Percentiles rank a stretch among this genome's conserved stretches.
Evolutionary conservation across 2,797 vertebrate species (phyloP).

Genomic region (Scyliorhinus canicula): DNA sequence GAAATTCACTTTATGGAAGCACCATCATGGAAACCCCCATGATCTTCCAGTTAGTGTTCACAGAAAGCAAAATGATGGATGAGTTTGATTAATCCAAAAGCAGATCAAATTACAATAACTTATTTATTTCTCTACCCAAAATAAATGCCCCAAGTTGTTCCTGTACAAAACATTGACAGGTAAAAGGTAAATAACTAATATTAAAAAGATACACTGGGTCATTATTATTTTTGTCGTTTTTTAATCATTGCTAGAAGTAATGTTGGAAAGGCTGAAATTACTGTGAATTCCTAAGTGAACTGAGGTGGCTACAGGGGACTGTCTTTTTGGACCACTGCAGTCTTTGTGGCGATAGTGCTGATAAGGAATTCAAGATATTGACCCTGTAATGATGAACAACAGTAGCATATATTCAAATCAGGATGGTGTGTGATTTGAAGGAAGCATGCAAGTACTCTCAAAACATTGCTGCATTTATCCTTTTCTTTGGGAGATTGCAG

Average conservation of each 20-base stretch:
- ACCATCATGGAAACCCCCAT: too few species aligned
- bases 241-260: background rate
- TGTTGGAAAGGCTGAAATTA: background rate
- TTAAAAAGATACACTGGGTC: background rate
- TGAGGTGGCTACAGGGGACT: background rate
- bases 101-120: background rate
- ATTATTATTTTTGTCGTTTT: background rate
- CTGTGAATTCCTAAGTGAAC: background rate
- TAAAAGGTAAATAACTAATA: background rate
- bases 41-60: too few species aligned
- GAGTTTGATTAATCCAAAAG: background rate
- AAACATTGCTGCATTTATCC: background rate
- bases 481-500: background rate
- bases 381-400: background rate
- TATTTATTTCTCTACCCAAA: background rate
- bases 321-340: background rate
- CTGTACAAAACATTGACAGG: background rate
- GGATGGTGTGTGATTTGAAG: background rate
- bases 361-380: background rate
- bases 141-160: background rate
- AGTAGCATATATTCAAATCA: background rate
- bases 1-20: too few species aligned
- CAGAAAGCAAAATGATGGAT: background rate
- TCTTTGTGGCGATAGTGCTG: background rate
- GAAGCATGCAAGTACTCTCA: background rate